Conservation (phyloP, 2,797 vertebrate genomes). For the Morus bassanus region DNA sequence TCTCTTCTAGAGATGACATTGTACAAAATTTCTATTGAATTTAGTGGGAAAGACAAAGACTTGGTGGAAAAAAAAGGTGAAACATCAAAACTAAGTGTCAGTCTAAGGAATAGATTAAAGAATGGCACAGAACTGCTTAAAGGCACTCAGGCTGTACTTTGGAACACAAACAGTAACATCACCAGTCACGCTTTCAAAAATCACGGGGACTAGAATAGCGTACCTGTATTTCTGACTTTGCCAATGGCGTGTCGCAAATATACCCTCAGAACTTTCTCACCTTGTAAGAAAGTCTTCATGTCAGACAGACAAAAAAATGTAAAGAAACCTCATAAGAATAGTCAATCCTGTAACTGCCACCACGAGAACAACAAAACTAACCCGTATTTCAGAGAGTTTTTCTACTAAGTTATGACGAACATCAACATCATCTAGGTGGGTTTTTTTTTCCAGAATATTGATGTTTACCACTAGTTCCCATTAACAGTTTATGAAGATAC, state of each 20-base stretch:
- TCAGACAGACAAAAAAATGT: background rate
- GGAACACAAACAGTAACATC: background rate
- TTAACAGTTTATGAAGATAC: background rate
- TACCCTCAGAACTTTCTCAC: background rate
- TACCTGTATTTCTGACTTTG: background rate
- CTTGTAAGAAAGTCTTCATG: background rate
- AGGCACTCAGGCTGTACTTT: background rate
- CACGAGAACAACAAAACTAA: background rate
- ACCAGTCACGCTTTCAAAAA: background rate
- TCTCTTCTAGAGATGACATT: background rate
- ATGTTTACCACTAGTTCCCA: background rate
- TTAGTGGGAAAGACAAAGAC: background rate
- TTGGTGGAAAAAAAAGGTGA: background rate
- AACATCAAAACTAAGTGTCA: background rate
- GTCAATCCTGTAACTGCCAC: background rate
- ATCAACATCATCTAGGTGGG: background rate
- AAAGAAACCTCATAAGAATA: background rate
- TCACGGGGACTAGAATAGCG: accelerated
- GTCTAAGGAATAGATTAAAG: background rate
- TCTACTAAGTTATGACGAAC: background rate
- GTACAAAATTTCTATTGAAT: background rate
- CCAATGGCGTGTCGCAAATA: background rate
- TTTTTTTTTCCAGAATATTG: background rate
- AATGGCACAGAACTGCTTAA: background rate
- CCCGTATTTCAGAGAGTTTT: background rate